phyloP scores from a whole-genome alignment of 2,797 vertebrate genomes.

The Molossus molossus region DNA sequence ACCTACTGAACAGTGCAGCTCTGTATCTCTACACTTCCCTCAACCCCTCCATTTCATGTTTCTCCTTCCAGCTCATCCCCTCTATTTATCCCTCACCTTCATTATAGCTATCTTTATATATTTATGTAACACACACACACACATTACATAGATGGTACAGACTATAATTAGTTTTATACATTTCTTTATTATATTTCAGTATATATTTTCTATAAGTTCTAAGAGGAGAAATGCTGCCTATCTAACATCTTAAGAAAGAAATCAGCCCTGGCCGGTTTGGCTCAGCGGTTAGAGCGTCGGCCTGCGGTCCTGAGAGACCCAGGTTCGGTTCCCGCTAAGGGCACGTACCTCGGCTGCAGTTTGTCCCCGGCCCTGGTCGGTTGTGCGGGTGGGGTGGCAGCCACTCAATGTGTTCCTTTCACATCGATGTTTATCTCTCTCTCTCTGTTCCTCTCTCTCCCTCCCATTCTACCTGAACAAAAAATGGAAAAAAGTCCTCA shows the following conservation, averaged over 20 bases:
- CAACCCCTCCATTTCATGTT: not conserved
- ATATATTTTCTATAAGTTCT: not conserved
- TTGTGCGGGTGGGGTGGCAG: too few relatives aligned
- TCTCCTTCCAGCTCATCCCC: not conserved
- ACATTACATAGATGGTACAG: not conserved
- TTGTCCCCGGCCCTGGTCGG: too few relatives aligned
- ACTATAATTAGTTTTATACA: constrained; percentile 15
- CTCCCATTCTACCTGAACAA: too few relatives aligned
- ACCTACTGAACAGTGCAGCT: not conserved
- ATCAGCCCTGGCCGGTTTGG: too few relatives aligned
- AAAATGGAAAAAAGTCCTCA: too few relatives aligned
- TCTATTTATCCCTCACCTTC: not conserved
- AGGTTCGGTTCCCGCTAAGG: too few relatives aligned
- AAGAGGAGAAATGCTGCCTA: not conserved
- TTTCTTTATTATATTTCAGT: constrained; percentile 31
- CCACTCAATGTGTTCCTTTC: too few relatives aligned
- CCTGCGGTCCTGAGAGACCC: too few relatives aligned
- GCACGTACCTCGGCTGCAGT: too few relatives aligned
- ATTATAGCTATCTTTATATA: not conserved
- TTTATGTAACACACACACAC: not conserved
- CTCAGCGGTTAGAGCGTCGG: too few relatives aligned
- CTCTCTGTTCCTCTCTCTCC: too few relatives aligned
- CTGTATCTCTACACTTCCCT: not conserved
- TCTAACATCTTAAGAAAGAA: constrained; percentile 45
- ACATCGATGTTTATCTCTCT: too few relatives aligned